Evolutionary conservation across 2,113 vertebrate species (phyloP).

Genomic region (Struthidea cinerea): DNA sequence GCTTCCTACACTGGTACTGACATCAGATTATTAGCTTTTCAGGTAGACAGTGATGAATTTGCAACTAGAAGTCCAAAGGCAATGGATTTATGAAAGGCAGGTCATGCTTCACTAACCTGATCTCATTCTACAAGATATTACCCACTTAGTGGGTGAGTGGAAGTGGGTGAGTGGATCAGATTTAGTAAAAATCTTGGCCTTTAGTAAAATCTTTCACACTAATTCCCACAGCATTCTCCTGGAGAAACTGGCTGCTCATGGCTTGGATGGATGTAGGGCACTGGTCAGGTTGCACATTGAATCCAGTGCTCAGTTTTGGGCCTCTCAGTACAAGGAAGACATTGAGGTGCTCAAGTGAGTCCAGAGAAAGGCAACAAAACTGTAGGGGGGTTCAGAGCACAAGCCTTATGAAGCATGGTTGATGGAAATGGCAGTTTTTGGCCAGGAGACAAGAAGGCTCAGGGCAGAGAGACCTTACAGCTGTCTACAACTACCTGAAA

Average conservation of each 20-base stretch:
- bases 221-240: not conserved
- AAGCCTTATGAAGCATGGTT: not conserved
- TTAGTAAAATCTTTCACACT: not conserved
- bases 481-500: not conserved
- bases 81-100: not conserved
- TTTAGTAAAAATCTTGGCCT: not conserved
- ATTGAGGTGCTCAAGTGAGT: not conserved
- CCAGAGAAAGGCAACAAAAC: not conserved
- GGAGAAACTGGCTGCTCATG: not conserved
- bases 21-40: not conserved
- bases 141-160: not conserved
- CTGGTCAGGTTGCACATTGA: not conserved
- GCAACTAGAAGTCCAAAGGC: not conserved
- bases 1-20: not conserved
- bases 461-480: not conserved
- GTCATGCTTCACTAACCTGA: not conserved
- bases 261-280: not conserved
- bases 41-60: fast-evolving
- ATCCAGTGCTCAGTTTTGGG: not conserved
- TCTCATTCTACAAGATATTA: not conserved
- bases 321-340: not conserved
- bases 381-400: not conserved
- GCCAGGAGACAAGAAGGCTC: not conserved
- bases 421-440: not conserved
- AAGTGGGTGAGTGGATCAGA: not conserved